These are phyloP conservation scores for Gambusia holbrooki DNA, from an alignment of 2,113 vertebrate genomes.

Conservation along the genomic window DNA sequence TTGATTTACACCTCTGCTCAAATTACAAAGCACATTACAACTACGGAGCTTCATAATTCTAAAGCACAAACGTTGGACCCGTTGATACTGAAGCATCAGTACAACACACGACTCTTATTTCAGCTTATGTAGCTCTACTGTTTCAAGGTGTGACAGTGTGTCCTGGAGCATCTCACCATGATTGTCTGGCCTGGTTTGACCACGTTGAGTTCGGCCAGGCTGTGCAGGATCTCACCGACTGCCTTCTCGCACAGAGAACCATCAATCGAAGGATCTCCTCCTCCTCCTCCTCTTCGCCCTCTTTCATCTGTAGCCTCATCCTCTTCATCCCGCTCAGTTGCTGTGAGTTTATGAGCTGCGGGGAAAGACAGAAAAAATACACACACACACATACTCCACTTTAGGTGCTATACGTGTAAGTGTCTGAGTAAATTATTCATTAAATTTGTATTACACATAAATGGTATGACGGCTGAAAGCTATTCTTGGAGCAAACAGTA, in stretches of 20 bases:
- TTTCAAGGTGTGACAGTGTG: neutral
- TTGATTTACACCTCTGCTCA: neutral
- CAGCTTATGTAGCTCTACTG: neutral
- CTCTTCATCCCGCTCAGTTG: slow-evolving; percentile 61
- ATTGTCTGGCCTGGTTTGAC: slow-evolving; percentile 80
- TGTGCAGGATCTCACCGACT: slow-evolving; percentile 79
- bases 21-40: neutral
- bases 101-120: neutral
- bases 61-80: neutral
- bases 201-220: slow-evolving; percentile 78
- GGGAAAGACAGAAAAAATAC: neutral
- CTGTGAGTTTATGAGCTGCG: slow-evolving; percentile 74
- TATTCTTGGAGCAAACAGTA: slow-evolving; percentile 2
- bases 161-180: slow-evolving; percentile 64
- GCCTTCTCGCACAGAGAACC: slow-evolving; percentile 75
- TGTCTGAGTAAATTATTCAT: neutral
- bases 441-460: neutral
- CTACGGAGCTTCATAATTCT: neutral
- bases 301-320: slow-evolving; percentile 49
- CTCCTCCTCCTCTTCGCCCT: slow-evolving; percentile 14
- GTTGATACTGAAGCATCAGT: no score
- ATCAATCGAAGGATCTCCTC: slow-evolving; percentile 44
- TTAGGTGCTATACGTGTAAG: neutral
- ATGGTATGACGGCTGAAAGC: neutral
- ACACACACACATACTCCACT: neutral